These are phyloP conservation scores for Ophion ellenae DNA, from an alignment of 2,888 invertebrate genomes.

Conservation along the genomic window DNA sequence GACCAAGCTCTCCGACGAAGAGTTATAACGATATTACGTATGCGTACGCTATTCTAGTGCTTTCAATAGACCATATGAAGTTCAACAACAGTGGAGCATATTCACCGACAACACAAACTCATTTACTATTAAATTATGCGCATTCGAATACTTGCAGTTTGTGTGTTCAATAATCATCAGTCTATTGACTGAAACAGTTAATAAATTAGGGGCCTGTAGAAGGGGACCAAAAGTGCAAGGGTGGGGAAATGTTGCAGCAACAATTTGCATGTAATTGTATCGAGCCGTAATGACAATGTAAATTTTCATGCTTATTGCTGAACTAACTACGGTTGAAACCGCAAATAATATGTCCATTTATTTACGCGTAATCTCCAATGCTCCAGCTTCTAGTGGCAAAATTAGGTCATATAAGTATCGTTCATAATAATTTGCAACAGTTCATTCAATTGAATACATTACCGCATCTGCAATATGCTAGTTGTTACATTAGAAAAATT, in stretches of 20 bases:
- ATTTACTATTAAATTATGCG: neutral
- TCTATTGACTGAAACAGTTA: conserved; percentile 18
- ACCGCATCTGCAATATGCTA: no score
- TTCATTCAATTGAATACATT: no score
- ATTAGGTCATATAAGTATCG: no score
- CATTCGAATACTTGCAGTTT: neutral
- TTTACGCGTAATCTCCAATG: conserved; percentile 6
- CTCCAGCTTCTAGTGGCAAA: no score
- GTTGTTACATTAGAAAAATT: no score
- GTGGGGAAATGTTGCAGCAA: neutral
- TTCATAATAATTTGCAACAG: no score
- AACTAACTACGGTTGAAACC: conserved; percentile 24
- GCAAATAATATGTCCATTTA: conserved; percentile 21
- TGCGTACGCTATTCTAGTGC: no score
- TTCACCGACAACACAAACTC: no score
- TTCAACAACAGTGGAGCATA: no score
- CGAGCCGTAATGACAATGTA: conserved; percentile 28
- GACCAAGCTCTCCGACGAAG: no score
- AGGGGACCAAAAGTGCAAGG: neutral
- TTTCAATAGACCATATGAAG: no score
- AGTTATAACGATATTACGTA: no score
- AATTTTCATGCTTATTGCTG: conserved; percentile 43
- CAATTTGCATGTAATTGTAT: conserved; percentile 12
- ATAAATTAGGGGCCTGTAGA: conserved; percentile 20
- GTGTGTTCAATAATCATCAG: conserved; percentile 24